Evolutionary conservation across 2,113 vertebrate genomes (phyloP).

Genomic region (Neofelis nebulosa): DNA sequence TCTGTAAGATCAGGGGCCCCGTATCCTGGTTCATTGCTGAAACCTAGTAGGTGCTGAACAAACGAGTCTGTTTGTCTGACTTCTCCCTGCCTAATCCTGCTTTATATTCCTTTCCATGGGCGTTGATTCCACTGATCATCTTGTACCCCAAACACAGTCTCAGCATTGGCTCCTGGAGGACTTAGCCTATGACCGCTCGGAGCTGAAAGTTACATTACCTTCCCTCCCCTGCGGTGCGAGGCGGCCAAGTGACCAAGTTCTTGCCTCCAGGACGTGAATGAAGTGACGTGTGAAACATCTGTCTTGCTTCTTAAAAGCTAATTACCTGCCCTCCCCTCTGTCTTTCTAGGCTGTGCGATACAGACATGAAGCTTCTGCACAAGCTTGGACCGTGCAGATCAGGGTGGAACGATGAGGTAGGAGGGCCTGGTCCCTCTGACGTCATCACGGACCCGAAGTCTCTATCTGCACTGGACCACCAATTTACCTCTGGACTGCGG

Average conservation of each 20-base stretch:
- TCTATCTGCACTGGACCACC: not conserved
- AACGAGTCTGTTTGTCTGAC: no score
- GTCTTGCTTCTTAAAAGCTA: not conserved
- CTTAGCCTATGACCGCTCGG: no score
- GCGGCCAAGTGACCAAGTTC: no score
- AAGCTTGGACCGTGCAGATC: not conserved
- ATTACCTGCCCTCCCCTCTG: not conserved
- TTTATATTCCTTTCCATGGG: not conserved
- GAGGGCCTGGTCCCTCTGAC: not conserved
- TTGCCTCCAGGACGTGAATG: not conserved
- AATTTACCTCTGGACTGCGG: not conserved
- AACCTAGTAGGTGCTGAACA: not conserved
- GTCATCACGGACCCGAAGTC: not conserved
- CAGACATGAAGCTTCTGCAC: no score
- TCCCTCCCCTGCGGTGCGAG: not conserved
- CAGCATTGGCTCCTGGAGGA: no score
- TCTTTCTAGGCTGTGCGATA: not conserved
- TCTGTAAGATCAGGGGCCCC: rapidly evolving
- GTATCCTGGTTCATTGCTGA: not conserved
- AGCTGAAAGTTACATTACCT: not conserved
- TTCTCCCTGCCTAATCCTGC: not conserved
- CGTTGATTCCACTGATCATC: not conserved
- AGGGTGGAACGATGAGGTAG: not conserved
- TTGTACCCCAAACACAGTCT: not conserved
- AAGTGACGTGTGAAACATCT: not conserved